phyloP scores from a whole-genome alignment of 2,797 vertebrate genomes.

The Lagorchestes hirsutus region DNA sequence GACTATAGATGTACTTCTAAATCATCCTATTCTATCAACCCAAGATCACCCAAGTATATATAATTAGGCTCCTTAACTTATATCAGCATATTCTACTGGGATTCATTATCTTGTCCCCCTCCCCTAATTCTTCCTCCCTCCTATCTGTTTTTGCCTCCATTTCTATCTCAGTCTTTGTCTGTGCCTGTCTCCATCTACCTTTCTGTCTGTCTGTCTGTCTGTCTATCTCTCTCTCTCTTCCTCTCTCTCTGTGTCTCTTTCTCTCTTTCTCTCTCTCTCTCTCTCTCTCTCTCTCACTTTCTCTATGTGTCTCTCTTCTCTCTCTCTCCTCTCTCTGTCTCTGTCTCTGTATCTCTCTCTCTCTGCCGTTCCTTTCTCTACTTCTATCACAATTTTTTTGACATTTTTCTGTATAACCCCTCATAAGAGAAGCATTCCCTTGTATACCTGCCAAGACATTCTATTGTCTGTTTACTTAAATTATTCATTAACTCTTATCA shows the following conservation, averaged over 20 bases:
- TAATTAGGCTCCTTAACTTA: background rate
- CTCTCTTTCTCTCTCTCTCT: background rate
- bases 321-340: background rate
- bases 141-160: background rate
- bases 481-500: background rate
- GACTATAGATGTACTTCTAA: background rate
- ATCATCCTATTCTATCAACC: background rate
- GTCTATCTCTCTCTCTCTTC: no score
- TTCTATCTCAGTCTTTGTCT: background rate
- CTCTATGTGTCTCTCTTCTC: background rate
- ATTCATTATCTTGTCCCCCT: background rate
- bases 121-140: background rate
- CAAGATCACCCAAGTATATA: background rate
- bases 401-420: background rate
- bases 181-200: background rate
- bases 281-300: background rate
- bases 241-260: background rate
- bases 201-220: background rate
- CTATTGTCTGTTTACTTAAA: background rate
- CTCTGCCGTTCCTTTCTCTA: background rate
- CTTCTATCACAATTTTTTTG: background rate
- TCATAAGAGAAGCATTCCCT: background rate
- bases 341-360: background rate
- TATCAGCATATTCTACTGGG: background rate
- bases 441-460: background rate